A percentile compares a stretch with the other conserved stretches of the same genome.
Evolutionary conservation across 2,113 vertebrate genomes (phyloP).

Genomic region (Pao palembangensis): DNA sequence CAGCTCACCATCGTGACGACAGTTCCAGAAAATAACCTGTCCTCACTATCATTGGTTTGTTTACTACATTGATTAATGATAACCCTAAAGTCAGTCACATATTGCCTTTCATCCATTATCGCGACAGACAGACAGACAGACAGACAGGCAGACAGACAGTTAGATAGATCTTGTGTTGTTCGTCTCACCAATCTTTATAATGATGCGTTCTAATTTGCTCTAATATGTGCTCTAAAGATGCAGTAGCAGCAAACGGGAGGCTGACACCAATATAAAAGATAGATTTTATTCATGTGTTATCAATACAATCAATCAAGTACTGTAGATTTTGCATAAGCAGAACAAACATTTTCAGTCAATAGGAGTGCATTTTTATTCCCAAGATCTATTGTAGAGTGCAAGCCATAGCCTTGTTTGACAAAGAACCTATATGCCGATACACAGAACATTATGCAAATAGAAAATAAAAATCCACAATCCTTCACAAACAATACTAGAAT

Average conservation of each 20-base stretch:
- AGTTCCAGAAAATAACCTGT: slow-evolving; percentile 60
- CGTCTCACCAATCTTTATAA: too few relatives aligned
- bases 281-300: slow-evolving; percentile 90
- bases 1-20: slow-evolving; percentile 62
- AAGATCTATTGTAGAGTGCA: slow-evolving; percentile 84
- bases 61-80: neutral
- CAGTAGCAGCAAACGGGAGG: slow-evolving; percentile 18
- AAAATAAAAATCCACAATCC: slow-evolving; percentile 71
- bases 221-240: neutral
- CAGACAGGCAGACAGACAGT: neutral
- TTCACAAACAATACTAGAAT: slow-evolving; percentile 73
- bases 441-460: slow-evolving; percentile 68
- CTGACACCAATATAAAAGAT: slow-evolving; percentile 58
- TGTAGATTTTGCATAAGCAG: slow-evolving; percentile 86
- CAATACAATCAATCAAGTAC: slow-evolving; percentile 92
- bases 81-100: neutral
- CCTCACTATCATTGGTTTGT: slow-evolving; percentile 10
- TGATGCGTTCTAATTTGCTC: too few relatives aligned
- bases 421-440: slow-evolving; percentile 67
- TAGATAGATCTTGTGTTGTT: neutral
- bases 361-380: slow-evolving; percentile 85
- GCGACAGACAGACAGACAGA: neutral
- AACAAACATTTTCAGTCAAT: slow-evolving; percentile 83
- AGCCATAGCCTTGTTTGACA: slow-evolving; percentile 81
- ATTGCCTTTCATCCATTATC: neutral